Base-by-base conservation (phyloP, 2,797 vertebrate species). In the Gambusia yucatana region DNA sequence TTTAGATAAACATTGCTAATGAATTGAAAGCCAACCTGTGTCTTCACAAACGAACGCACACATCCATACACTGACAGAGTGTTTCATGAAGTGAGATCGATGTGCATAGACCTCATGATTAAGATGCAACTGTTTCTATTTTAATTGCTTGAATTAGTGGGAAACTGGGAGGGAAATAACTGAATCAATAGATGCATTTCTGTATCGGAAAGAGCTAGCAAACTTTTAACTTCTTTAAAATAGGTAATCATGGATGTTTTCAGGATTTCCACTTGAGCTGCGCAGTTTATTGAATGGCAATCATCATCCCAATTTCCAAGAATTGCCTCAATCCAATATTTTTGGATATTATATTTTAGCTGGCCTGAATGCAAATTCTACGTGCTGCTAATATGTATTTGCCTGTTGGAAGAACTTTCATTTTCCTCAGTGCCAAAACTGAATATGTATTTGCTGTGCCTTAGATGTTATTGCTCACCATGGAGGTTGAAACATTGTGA, bases 121-220 rank as follows among this genome's bases (percentile, higher is more conserved):
- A 84, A 84, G 87, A 88, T 87, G 86, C 89, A 88, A 84, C 87
- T 75, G 82, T 84, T 91, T 91, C 20, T 85, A 91, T 91, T 92
- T 82, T 80, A 90, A 90, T 82, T 75, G 81, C 83, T 89, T 87
- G 81, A 92, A 90, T 90, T 79, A 80, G 65, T 73, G 80, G 81
- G 88, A 87, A 89, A 85, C 85, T 90, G 76, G 78, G 72, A 86
- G 82, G 78, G 83, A 89, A 90, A 7, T 76, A 81, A 82, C 71
- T 80, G 61, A 90, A 90, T 91, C 88, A 72, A 90, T 89, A 74
- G 28, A 77, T 72, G 63, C 76, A 82, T 84, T 88, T 89, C 82
- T 87, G 81, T 83, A 75, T 85, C 76, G 85, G 85, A 87, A 93
- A 87, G 84, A 85, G 72, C 77, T 81, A 76, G 84, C 84, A 86